Evolutionary conservation across 2,797 vertebrate species (phyloP).

Genomic region (Gallinago nigripennis): DNA sequence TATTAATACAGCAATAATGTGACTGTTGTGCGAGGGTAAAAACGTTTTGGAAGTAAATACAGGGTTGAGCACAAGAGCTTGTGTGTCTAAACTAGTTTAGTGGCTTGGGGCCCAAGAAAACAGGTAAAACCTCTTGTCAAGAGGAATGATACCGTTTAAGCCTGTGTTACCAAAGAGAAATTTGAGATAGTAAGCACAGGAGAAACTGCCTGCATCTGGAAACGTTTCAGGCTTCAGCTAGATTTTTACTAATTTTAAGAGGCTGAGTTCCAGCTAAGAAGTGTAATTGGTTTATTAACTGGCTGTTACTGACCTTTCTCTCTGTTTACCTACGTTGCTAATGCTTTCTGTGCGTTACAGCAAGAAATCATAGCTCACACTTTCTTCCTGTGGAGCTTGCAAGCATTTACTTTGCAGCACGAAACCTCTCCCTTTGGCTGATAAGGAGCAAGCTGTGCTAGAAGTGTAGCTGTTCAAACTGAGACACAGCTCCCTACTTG

Average conservation of each 20-base stretch:
- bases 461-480: fast-evolving
- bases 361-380: neutral
- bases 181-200: neutral
- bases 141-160: neutral
- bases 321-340: neutral
- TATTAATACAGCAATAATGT: neutral
- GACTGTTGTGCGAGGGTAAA: neutral
- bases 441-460: neutral
- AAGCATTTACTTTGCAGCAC: neutral
- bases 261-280: neutral
- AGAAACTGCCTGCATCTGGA: neutral
- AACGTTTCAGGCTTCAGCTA: neutral
- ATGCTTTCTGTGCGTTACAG: neutral
- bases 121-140: neutral
- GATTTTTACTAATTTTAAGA: neutral
- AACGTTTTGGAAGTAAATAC: neutral
- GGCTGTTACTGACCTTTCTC: neutral
- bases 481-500: fast-evolving
- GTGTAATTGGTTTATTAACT: neutral
- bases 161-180: neutral
- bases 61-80: neutral
- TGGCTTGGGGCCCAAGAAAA: neutral
- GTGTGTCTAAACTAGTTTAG: neutral
- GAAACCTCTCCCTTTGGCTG: neutral
- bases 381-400: neutral